Evolutionary conservation across 2,888 invertebrate species (phyloP), one percentile per base, ranked within the genome.

Genomic region (Scaptomyza tumidula): DNA sequence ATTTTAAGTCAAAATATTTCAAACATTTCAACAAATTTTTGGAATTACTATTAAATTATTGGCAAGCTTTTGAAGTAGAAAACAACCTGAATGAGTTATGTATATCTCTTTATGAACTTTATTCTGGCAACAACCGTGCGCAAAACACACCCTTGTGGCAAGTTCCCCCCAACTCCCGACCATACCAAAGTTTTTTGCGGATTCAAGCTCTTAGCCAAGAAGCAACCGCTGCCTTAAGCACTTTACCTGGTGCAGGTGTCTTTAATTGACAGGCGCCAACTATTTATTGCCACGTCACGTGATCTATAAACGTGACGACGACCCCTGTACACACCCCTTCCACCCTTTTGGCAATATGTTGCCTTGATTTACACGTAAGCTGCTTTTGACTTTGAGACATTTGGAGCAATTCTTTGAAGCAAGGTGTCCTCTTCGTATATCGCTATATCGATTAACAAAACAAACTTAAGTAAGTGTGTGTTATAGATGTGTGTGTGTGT

Each of bases 281-380:
- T 83, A 84, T 86, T 83, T 86, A 84, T 77, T 63, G 85, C 75
- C 87, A 69, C 66, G 80, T 84, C 84, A 84, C 84, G 85, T 86
- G 87, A 84, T 86, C 85, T 86, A 78, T 72, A 78, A 73, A 76
- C 52, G 62, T 75, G 71, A 58, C 45, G 27, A 10, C 62, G 50
- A 59, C 57, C 54, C 54, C 16, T 39, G 11, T 24, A 24, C 24
- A 4, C 37, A 14, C 1, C 29, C 6, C 19, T n/a, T 16, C n/a
- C 6, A 9, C 29, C 14, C 7, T 16, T 24, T 52, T 13, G 39
- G 45, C 56, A 71, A 67, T 48, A 60, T 63, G 71, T 52, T 43
- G 61, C 65, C 60, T 65, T 63, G 81, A 77, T 71, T 84, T 78
- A 75, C 54, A 48, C 46, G 43, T 75, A 75, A 80, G 79, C 79